Conservation (phyloP, 92 coral and sea anemone species). For the Porites lobata region DNA sequence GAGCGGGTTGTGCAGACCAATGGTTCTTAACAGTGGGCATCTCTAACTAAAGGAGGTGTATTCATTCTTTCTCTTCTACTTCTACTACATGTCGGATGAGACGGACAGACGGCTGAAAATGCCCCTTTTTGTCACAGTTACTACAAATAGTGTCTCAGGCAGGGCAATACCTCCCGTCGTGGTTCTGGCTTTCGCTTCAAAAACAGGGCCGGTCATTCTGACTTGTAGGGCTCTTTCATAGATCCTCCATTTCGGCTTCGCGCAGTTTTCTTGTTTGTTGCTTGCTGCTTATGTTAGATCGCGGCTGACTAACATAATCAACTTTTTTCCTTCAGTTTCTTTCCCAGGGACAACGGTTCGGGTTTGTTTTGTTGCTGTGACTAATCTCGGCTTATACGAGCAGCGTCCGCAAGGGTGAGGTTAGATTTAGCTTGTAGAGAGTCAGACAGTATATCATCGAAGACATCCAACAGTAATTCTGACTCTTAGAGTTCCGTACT, state of each 20-base stretch:
- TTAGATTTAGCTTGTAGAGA: constrained; percentile 44
- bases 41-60: constrained; percentile 2
- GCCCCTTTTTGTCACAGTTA: constrained; percentile 3
- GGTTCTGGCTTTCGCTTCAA: background rate
- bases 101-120: background rate
- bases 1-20: constrained; percentile 39
- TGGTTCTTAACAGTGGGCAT: constrained; percentile 7
- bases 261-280: too few relatives aligned
- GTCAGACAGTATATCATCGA: constrained; percentile 51
- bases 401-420: constrained; percentile 61
- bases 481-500: constrained; percentile 44
- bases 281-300: background rate
- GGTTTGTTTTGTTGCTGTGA: constrained; percentile 31
- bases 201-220: background rate
- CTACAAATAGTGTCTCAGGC: background rate
- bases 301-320: constrained; percentile 3
- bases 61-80: background rate
- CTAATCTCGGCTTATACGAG: constrained; percentile 39
- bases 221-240: too few relatives aligned
- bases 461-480: constrained; percentile 51
- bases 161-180: background rate
- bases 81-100: constrained; percentile 11
- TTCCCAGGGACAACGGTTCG: constrained; percentile 50
- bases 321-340: constrained; percentile 8
- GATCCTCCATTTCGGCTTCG: too few relatives aligned